These are phyloP conservation scores for Collichthys lucidus DNA, from an alignment of 2,113 vertebrate species.

Conservation along the genomic window DNA sequence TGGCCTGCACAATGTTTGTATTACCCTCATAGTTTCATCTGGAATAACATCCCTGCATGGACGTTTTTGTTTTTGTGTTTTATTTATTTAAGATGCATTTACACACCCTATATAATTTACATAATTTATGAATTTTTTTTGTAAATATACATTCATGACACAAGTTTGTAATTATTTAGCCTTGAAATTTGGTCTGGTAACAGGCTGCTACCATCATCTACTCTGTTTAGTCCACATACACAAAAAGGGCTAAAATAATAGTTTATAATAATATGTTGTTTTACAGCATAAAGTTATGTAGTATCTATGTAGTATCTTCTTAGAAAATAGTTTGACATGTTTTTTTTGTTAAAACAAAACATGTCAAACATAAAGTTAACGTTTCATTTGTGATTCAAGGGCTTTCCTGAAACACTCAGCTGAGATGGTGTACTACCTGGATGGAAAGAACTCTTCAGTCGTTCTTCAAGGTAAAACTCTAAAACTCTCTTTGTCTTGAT, in stretches of 20 bases:
- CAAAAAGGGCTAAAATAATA: not conserved
- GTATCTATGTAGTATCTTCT: too few species aligned
- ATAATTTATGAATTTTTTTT: not conserved
- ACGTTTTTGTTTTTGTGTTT: not conserved
- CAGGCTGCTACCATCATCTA: not conserved
- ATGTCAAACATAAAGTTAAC: too few species aligned
- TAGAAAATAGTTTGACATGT: too few species aligned
- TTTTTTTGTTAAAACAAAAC: too few species aligned
- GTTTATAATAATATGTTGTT: too few species aligned
- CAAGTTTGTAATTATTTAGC: not conserved
- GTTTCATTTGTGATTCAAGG: slow-evolving; percentile 74
- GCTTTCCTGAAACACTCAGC: slow-evolving; percentile 91
- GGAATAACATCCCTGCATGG: not conserved
- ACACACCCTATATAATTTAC: not conserved
- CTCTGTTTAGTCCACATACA: not conserved
- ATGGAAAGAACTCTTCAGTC: slow-evolving; percentile 90
- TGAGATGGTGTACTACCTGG: slow-evolving; percentile 92
- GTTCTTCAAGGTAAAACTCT: slow-evolving; percentile 90
- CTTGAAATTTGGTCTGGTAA: not conserved
- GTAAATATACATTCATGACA: not conserved
- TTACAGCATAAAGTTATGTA: not conserved
- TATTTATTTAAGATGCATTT: not conserved
- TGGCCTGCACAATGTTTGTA: not conserved
- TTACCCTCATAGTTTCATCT: not conserved
- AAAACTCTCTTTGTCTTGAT: not conserved